phyloP scores from a whole-genome alignment of 2,113 vertebrate species.

The Blennius ocellaris region DNA sequence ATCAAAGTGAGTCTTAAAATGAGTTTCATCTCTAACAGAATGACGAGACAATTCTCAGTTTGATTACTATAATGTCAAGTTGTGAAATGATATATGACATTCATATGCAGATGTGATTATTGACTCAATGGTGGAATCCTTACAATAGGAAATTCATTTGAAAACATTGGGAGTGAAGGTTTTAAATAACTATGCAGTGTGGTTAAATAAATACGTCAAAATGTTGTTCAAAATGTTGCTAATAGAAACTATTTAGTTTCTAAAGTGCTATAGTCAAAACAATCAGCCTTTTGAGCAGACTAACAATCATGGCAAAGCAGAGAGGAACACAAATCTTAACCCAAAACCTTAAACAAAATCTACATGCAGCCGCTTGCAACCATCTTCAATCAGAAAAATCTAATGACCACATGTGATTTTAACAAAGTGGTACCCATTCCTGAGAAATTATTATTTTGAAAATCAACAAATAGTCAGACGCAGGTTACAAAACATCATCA shows the following conservation, averaged over 20 bases:
- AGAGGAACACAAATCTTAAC: no score
- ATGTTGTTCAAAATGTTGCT: neutral
- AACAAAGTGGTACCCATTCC: conserved; percentile 30
- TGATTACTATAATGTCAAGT: no score
- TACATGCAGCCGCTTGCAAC: neutral
- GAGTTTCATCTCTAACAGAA: neutral
- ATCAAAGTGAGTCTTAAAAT: conserved; percentile 22
- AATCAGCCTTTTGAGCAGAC: neutral
- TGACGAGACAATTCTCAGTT: no score
- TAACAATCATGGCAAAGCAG: neutral
- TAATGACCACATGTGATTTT: neutral
- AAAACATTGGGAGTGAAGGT: no score
- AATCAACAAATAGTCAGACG: neutral
- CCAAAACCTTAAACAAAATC: neutral
- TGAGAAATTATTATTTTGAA: neutral
- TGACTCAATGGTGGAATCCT: no score
- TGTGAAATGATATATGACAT: neutral
- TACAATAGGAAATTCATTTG: no score
- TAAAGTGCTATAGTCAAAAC: neutral
- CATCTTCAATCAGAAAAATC: neutral
- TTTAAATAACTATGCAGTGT: neutral
- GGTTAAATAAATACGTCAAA: no score
- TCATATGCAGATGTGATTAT: neutral
- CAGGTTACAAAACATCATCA: neutral
- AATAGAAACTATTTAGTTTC: neutral